These are phyloP conservation scores for Meloidogyne floridensis DNA, from an alignment of 1,140 invertebrate species.

Conservation along the genomic window DNA sequence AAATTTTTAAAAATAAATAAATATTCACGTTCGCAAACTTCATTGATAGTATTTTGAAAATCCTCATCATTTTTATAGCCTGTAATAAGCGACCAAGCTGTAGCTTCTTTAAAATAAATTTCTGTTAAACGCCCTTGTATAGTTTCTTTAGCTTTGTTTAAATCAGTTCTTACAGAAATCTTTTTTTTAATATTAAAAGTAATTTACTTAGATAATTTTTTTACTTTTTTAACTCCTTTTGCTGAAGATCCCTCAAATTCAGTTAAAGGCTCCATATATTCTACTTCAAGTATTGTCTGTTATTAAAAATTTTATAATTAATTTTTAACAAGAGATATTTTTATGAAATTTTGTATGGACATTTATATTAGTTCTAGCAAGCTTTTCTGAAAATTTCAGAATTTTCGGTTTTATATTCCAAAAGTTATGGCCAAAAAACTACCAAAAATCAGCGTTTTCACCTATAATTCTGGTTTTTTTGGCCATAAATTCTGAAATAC, in stretches of 20 bases:
- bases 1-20: background rate
- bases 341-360: too few relatives aligned
- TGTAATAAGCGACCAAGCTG: background rate
- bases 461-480: too few relatives aligned
- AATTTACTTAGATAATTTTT: background rate
- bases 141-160: background rate
- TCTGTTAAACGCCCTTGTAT: background rate
- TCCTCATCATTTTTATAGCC: background rate
- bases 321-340: too few relatives aligned
- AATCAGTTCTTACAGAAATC: background rate
- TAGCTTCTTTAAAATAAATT: slow-evolving; percentile 3
- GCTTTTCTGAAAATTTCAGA: too few relatives aligned
- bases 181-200: background rate
- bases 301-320: too few relatives aligned
- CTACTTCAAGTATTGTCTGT: background rate
- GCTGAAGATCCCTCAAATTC: slow-evolving; percentile 22
- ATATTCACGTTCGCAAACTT: background rate
- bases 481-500: too few relatives aligned
- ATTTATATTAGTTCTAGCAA: too few relatives aligned
- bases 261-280: slow-evolving; percentile 18
- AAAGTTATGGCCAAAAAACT: too few relatives aligned
- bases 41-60: background rate
- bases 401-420: too few relatives aligned
- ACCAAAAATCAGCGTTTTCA: too few relatives aligned
- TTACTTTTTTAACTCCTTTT: slow-evolving; percentile 20